Evolutionary conservation across 2,113 vertebrate genomes (phyloP), one percentile per base, ranked within the genome.

Genomic region (Scomber colias): DNA sequence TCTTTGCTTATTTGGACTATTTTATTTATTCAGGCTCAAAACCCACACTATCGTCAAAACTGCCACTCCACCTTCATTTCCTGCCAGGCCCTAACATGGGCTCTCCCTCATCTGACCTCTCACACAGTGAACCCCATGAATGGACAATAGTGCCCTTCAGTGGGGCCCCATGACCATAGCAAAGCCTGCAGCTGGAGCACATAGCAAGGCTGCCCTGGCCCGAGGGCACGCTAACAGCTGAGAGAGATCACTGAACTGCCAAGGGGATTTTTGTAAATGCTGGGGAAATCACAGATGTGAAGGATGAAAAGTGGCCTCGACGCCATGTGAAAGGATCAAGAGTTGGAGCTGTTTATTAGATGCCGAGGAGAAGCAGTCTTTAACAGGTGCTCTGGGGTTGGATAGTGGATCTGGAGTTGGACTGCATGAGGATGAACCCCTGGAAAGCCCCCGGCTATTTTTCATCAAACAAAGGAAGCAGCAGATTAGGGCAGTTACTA

Each of bases 91-190:
- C 71, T 79, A 60, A 66, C 44, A 40, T 63, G 21, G 61, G 63
- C 81, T 88, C 92, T 88, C 85, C 83, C 88, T 89, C 85, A 64
- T 85, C 80, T 92, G 94, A 94, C 93, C 93, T 92, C 90, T 94
- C 92, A 91, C 93, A 94, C 90, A 94, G 82, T 92, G 91, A 94
- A 93, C 90, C 90, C 88, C 89, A 87, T 95, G 92, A 94, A 94
- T 93, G 92, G 91, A 94, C 94, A 95, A 95, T 94, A 88, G 86
- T 91, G 87, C 83, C 93, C 94, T 94, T 95, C 85, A 92, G 85
- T 65, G 67, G 84, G 90, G 91, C 89, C 91, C 90, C 90, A 77
- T 75, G 86, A 85, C 91, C 90, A 88, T 67, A 84, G 89, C 84
- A 77, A 89, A 88, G 88, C 87, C 87, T 92, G 92, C 93, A 94